These are phyloP conservation scores for Lophius piscatorius DNA, from an alignment of 2,113 vertebrate genomes.

Conservation along the genomic window DNA sequence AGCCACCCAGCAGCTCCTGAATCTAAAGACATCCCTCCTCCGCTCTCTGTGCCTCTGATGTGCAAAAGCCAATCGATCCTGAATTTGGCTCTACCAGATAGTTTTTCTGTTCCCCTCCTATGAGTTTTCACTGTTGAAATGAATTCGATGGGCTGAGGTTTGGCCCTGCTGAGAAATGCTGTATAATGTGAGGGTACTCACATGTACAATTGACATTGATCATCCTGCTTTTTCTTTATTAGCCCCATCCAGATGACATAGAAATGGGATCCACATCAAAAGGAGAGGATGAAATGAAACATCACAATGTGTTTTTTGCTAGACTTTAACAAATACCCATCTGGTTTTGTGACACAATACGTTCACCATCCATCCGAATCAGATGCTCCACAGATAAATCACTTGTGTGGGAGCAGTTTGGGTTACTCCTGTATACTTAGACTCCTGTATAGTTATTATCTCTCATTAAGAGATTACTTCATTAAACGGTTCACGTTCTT, in stretches of 20 bases:
- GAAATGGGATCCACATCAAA: constrained; percentile 45
- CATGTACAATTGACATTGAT: constrained; percentile 45
- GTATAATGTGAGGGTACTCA: constrained; percentile 28
- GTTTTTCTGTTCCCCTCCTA: constrained; percentile 30
- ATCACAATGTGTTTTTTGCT: constrained; percentile 13
- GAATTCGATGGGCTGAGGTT: constrained; percentile 16
- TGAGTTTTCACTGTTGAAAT: constrained; percentile 35
- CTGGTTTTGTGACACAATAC: constrained; percentile 38
- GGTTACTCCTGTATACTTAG: too few relatives aligned
- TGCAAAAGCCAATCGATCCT: constrained; percentile 28
- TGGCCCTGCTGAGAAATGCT: constrained; percentile 6
- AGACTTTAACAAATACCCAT: constrained; percentile 26
- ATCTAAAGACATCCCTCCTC: neutral
- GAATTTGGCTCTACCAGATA: constrained; percentile 30
- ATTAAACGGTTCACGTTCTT: too few relatives aligned
- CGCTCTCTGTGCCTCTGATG: constrained; percentile 5
- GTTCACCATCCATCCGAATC: constrained; percentile 25
- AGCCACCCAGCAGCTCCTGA: neutral
- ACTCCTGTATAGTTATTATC: too few relatives aligned
- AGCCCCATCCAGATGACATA: constrained; percentile 42
- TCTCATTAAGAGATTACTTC: too few relatives aligned
- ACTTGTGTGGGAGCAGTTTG: too few relatives aligned
- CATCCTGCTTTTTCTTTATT: constrained; percentile 35
- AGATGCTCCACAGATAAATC: too few relatives aligned
- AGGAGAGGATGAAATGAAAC: constrained; percentile 40